Conservation (phyloP, 2,797 vertebrate species). For the Chrosomus eos region DNA sequence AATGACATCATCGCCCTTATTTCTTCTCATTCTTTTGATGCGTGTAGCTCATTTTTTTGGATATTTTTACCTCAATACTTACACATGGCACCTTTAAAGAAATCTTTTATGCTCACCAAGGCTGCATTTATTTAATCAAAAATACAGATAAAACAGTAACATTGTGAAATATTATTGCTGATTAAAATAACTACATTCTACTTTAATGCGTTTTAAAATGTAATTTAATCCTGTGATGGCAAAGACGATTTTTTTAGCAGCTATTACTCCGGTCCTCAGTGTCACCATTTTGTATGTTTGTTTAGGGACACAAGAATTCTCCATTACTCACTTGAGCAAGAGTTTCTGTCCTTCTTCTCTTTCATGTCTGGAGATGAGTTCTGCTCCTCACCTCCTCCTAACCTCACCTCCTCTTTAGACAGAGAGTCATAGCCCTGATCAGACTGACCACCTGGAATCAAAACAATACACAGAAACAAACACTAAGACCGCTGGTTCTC, state of each 20-base stretch:
- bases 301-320: constrained; percentile 57
- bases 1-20: no score
- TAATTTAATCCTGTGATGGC: not conserved
- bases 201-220: not conserved
- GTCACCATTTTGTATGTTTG: not conserved
- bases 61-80: no score
- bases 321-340: constrained; percentile 82
- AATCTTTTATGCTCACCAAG: not conserved
- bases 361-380: constrained; percentile 77
- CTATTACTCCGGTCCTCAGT: not conserved
- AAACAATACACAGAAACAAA: constrained; percentile 28
- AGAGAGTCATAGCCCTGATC: constrained; percentile 90
- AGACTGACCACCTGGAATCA: constrained; percentile 85
- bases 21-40: no score
- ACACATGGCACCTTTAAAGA: no score
- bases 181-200: not conserved
- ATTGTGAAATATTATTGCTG: not conserved
- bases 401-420: constrained; percentile 89
- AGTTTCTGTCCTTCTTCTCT: constrained; percentile 84
- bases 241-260: not conserved
- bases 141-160: not conserved
- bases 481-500: not conserved
- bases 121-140: not conserved
- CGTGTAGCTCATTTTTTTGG: no score
- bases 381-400: constrained; percentile 78